phyloP scores from a whole-genome alignment of 2,888 invertebrate genomes.

The Drosophila limbata region DNA sequence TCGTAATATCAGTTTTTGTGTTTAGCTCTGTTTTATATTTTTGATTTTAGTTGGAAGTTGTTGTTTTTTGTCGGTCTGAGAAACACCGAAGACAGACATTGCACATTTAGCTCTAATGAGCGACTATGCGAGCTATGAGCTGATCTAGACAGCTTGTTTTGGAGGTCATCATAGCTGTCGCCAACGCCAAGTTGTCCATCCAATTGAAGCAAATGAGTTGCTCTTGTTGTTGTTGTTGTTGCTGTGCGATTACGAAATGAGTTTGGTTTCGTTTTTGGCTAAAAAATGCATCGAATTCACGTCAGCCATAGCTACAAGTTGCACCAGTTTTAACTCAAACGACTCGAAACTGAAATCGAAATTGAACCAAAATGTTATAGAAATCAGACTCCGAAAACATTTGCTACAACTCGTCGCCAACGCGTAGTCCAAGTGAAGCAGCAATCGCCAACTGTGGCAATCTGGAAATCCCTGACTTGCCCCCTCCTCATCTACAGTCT shows the following conservation, averaged over 20 bases:
- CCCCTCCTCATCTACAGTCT: not conserved
- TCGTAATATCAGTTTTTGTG: constrained; percentile 55
- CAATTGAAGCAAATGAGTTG: constrained; percentile 68
- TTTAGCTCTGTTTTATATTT: constrained; percentile 16
- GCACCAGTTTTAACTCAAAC: constrained; percentile 65
- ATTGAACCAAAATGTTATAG: constrained; percentile 46
- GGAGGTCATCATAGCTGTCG: constrained; percentile 74
- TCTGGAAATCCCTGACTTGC: constrained; percentile 63
- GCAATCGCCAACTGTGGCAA: constrained; percentile 62
- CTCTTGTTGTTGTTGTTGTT: constrained; percentile 56
- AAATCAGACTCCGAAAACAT: constrained; percentile 56
- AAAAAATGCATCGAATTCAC: constrained; percentile 63
- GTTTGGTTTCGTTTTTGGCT: constrained; percentile 67
- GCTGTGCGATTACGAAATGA: constrained; percentile 66
- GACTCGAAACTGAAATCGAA: constrained; percentile 46
- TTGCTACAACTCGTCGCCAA: constrained; percentile 48
- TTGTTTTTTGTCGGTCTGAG: constrained; percentile 46
- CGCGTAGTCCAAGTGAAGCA: constrained; percentile 54
- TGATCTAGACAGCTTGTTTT: constrained; percentile 65
- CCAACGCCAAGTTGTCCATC: constrained; percentile 71
- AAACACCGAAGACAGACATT: constrained; percentile 70
- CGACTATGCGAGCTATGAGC: constrained; percentile 50
- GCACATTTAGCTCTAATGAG: constrained; percentile 79
- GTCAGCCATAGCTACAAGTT: constrained; percentile 57
- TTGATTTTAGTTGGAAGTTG: constrained; percentile 23